These are phyloP conservation scores for Psittacula echo DNA, from an alignment of 2,797 vertebrate genomes.

Conservation along the genomic window DNA sequence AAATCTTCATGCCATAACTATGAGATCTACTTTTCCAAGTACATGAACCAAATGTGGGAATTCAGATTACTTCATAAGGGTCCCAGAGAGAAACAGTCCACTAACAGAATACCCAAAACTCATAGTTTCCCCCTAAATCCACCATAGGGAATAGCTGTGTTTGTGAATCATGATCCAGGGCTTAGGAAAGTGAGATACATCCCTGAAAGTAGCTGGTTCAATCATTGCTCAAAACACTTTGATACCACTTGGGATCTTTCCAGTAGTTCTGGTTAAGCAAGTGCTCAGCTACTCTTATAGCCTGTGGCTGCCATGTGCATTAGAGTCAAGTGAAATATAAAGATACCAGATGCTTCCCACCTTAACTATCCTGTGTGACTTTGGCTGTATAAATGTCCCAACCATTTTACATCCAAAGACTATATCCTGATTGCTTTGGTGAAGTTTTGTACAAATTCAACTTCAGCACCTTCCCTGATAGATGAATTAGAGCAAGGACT, in stretches of 20 bases:
- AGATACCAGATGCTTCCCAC: not conserved
- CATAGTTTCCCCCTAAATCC: not conserved
- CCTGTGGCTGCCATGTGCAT: not conserved
- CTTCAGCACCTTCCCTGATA: not conserved
- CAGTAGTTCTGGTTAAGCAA: slow-evolving; percentile 32
- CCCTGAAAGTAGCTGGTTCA: not conserved
- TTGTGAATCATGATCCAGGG: not conserved
- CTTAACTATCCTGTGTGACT: not conserved
- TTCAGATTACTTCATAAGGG: not conserved
- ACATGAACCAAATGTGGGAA: not conserved
- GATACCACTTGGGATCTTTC: slow-evolving; percentile 23
- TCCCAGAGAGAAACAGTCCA: not conserved
- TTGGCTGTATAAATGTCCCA: not conserved
- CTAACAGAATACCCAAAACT: not conserved
- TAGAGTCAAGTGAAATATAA: not conserved
- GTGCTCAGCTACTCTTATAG: not conserved
- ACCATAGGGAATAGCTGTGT: not conserved
- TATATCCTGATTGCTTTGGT: not conserved
- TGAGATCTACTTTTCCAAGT: not conserved
- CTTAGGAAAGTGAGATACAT: slow-evolving; percentile 15
- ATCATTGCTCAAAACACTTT: slow-evolving; percentile 28
- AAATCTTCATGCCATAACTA: not conserved
- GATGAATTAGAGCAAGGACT: not conserved
- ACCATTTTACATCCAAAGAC: not conserved
- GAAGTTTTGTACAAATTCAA: not conserved